Evolutionary conservation across 2,888 invertebrate species (phyloP).

Genomic region (Drosophila basisetae): DNA sequence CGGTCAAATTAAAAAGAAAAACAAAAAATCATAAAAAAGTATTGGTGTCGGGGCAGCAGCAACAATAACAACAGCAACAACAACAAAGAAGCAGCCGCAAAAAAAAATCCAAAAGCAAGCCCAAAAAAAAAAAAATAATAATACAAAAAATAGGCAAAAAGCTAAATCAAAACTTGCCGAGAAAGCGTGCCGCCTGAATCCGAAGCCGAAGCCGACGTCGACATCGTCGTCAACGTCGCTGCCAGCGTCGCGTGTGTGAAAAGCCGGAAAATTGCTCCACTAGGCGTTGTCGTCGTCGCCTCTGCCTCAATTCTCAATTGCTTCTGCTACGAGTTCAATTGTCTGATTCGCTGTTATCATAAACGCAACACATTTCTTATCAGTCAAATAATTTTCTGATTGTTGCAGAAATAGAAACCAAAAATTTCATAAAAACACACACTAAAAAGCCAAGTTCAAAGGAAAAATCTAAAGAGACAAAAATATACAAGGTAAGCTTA

Average conservation of each 20-base stretch:
- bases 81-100: slow-evolving; percentile 24
- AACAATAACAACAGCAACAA: slow-evolving; percentile 31
- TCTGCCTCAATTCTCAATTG: slow-evolving; percentile 7
- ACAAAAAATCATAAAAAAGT: slow-evolving; percentile 52
- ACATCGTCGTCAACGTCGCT: slow-evolving; percentile 23
- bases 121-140: slow-evolving; percentile 37
- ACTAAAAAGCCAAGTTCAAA: slow-evolving; percentile 29
- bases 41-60: slow-evolving; percentile 50
- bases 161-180: slow-evolving; percentile 57
- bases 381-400: slow-evolving; percentile 55
- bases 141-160: slow-evolving; percentile 4
- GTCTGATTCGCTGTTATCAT: slow-evolving; percentile 35
- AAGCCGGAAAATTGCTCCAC: slow-evolving; percentile 70
- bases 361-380: slow-evolving; percentile 49
- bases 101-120: slow-evolving; percentile 45
- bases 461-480: slow-evolving; percentile 16
- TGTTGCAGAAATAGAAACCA: slow-evolving; percentile 43
- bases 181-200: slow-evolving; percentile 67
- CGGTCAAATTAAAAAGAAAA: slow-evolving; percentile 79
- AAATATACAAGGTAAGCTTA: slow-evolving; percentile 38
- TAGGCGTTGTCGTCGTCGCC: slow-evolving; percentile 32
- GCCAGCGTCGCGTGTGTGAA: slow-evolving; percentile 39
- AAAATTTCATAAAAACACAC: slow-evolving; percentile 33
- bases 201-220: slow-evolving; percentile 17
- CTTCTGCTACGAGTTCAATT: slow-evolving; percentile 12